These are phyloP conservation scores for Hyposoter didymator DNA, from an alignment of 2,888 invertebrate species.

Conservation along the genomic window DNA sequence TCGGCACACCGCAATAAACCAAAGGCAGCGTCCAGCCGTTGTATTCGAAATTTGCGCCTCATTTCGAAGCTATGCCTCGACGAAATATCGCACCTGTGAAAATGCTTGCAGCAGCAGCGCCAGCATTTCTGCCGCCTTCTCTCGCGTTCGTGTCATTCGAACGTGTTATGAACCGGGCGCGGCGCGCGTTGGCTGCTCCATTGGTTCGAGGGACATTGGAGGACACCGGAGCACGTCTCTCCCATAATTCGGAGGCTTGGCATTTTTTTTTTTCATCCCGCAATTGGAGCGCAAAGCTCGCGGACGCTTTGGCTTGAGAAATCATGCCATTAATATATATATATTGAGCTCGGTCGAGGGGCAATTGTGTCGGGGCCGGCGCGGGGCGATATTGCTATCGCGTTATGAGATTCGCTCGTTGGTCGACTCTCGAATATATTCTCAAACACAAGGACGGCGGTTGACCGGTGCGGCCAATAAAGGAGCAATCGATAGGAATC, in stretches of 20 bases:
- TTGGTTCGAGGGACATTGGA: constrained; percentile 16
- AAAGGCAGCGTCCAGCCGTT: not conserved
- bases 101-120: not conserved
- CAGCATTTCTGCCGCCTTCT: constrained; percentile 5
- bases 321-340: no score
- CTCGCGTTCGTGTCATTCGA: not conserved
- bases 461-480: not conserved
- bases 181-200: not conserved
- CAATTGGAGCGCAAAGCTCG: not conserved
- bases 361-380: no score
- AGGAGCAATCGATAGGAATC: not conserved
- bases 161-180: not conserved
- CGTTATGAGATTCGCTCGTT: no score
- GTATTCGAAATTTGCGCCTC: not conserved
- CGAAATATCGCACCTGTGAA: not conserved
- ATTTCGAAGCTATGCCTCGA: not conserved
- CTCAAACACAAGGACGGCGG: no score
- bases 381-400: no score
- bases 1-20: constrained; percentile 31
- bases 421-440: no score
- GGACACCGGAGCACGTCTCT: not conserved
- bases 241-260: not conserved
- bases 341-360: no score
- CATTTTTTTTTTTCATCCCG: constrained; percentile 17
- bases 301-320: not conserved